Evolutionary conservation across 1,140 invertebrate species (phyloP).

Genomic region (Wiebesia pumilae): DNA sequence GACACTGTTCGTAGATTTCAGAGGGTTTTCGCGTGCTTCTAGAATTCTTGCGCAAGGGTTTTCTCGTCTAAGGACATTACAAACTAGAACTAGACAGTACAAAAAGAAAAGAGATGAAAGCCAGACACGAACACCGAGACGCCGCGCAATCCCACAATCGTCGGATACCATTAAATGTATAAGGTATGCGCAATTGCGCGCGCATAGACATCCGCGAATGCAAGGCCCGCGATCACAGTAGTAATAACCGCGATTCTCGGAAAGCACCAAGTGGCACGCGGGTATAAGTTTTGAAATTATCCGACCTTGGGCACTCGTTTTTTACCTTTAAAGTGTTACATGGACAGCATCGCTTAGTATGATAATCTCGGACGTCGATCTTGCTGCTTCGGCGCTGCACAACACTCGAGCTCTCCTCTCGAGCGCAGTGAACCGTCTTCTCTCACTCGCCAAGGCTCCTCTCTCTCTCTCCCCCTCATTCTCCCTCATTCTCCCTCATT

Average conservation of each 20-base stretch:
- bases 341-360: slow-evolving; percentile 65
- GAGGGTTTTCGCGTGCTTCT: not conserved
- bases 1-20: not conserved
- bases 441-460: slow-evolving; percentile 16
- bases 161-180: not conserved
- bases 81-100: not conserved
- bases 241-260: slow-evolving; percentile 1
- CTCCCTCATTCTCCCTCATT: not conserved
- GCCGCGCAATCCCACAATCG: not conserved
- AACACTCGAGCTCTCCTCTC: not conserved
- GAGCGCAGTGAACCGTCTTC: slow-evolving; percentile 35
- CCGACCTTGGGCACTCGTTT: slow-evolving; percentile 61
- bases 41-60: not conserved
- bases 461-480: not conserved
- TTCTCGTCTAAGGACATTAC: not conserved
- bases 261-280: slow-evolving; percentile 51
- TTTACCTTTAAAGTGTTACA: slow-evolving; percentile 67
- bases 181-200: not conserved
- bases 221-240: not conserved
- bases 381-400: slow-evolving; percentile 49
- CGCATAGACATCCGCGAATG: not conserved
- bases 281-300: slow-evolving; percentile 63
- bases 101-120: not conserved
- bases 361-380: slow-evolving; percentile 65
- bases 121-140: not conserved